phyloP scores from a whole-genome alignment of 2,888 invertebrate genomes.

The Macaria liturata region DNA sequence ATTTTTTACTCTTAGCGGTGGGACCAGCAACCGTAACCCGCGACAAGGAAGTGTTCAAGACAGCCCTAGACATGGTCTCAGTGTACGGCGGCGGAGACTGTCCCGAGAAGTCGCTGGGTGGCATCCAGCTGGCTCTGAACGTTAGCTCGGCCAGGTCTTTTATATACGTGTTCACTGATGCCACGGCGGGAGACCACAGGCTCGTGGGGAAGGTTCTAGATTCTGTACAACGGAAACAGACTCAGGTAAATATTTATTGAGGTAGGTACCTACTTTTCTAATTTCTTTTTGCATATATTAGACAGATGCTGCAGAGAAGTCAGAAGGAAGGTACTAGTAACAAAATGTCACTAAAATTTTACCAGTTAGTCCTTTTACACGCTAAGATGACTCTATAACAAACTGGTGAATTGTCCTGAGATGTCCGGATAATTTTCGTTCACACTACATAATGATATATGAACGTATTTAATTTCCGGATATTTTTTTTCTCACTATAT shows the following conservation, averaged over 20 bases:
- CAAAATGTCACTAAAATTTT: no score
- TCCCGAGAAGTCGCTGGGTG: constrained; percentile 87
- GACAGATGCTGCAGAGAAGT: no score
- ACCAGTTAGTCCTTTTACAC: no score
- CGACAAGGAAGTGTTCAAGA: constrained; percentile 84
- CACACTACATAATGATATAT: no score
- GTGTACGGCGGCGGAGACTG: constrained; percentile 90
- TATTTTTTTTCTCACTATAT: no score
- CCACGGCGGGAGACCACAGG: constrained; percentile 86
- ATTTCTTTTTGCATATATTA: no score
- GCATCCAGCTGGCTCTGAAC: constrained; percentile 86
- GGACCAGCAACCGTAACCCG: constrained; percentile 86
- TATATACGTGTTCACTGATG: constrained; percentile 91
- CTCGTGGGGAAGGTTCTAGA: constrained; percentile 85
- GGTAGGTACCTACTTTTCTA: no score
- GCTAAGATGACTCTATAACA: no score
- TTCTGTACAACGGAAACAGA: constrained; percentile 88
- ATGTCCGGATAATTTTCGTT: no score
- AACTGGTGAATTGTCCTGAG: no score
- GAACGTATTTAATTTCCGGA: no score
- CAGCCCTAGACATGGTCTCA: constrained; percentile 78
- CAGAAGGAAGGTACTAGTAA: no score
- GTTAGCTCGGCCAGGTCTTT: constrained; percentile 86
- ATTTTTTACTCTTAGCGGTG: constrained; percentile 65
- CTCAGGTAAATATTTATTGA: constrained; percentile 78